Evolutionary conservation across 2,888 invertebrate species (phyloP).

Genomic region (Flexamia atlantica): DNA sequence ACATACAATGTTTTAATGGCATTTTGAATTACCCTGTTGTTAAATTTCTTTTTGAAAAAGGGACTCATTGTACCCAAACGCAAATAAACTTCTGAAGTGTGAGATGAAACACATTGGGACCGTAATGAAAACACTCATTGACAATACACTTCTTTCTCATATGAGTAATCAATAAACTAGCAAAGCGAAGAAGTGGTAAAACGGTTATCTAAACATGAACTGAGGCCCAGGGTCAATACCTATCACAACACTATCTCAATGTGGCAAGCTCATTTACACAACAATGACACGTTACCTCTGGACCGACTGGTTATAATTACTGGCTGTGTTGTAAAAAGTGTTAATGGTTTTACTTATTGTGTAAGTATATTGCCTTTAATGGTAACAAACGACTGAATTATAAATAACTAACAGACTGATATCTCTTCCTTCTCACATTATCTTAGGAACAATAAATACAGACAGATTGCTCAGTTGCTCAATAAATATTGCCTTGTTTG

Average conservation of each 20-base stretch:
- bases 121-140: not conserved
- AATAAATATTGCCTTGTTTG: no score
- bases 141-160: not conserved
- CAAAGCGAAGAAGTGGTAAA: not conserved
- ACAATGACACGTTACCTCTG: not conserved
- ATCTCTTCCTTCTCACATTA: no score
- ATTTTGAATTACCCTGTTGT: slow-evolving; percentile 38
- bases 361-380: no score
- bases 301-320: not conserved
- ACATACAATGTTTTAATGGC: no score
- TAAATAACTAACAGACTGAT: no score
- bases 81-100: no score
- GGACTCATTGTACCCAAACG: not conserved
- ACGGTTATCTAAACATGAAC: slow-evolving; percentile 5
- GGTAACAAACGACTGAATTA: no score
- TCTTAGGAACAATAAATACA: no score
- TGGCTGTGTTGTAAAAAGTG: not conserved
- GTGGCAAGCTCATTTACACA: slow-evolving; percentile 20
- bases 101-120: not conserved
- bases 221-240: slow-evolving; percentile 1
- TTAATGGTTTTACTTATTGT: no score
- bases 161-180: slow-evolving; percentile 24
- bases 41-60: slow-evolving; percentile 29
- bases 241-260: not conserved
- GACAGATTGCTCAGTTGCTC: no score